Evolutionary conservation across 2,113 vertebrate genomes (phyloP).

Genomic region (Anthoscopus minutus): DNA sequence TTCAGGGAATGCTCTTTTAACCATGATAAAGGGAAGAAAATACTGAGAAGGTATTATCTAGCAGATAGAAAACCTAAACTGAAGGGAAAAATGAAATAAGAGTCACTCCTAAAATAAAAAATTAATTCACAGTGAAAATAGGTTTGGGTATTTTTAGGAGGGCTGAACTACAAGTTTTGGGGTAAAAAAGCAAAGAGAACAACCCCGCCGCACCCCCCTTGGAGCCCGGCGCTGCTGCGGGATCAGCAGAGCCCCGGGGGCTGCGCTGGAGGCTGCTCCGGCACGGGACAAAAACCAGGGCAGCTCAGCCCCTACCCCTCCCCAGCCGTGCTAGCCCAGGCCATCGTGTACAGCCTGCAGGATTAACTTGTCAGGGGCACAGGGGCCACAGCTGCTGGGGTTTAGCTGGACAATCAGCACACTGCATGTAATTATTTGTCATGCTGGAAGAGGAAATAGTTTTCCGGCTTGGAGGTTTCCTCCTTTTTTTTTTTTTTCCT

Average conservation of each 20-base stretch:
- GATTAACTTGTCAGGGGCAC: neutral
- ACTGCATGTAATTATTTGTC: neutral
- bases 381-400: neutral
- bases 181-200: no score
- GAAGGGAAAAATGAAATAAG: neutral
- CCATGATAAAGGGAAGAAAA: neutral
- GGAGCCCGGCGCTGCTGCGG: neutral
- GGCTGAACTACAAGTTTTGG: neutral
- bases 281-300: neutral
- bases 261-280: no score
- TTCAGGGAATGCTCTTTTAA: neutral
- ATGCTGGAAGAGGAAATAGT: neutral
- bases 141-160: fast-evolving
- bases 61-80: neutral
- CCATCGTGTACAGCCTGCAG: neutral
- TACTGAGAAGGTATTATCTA: neutral
- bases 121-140: neutral
- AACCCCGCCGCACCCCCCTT: fast-evolving
- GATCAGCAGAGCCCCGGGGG: neutral
- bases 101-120: neutral
- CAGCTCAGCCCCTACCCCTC: neutral
- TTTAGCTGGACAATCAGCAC: neutral
- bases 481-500: neutral
- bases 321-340: neutral
- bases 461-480: neutral